These are phyloP conservation scores for Leptonema lineaticorne DNA, from an alignment of 1,140 invertebrate species.

Conservation along the genomic window DNA sequence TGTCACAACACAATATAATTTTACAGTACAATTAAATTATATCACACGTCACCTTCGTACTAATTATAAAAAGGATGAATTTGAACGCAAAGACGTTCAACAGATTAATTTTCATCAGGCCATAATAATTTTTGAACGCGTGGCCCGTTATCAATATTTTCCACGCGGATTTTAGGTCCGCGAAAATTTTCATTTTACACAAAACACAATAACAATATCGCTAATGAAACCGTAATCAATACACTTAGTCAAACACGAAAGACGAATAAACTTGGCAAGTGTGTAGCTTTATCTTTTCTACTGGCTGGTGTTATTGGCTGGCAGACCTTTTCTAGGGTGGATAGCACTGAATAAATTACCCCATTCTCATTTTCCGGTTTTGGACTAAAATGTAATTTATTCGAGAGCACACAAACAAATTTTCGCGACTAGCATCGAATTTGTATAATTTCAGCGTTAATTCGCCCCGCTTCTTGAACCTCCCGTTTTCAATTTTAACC, in stretches of 20 bases:
- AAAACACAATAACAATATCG: conserved; percentile 13
- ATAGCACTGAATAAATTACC: background rate
- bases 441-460: background rate
- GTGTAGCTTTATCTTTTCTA: conserved; percentile 3
- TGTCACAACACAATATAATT: too few species aligned
- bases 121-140: background rate
- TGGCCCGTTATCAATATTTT: background rate
- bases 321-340: background rate
- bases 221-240: conserved; percentile 14
- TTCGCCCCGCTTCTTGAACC: background rate
- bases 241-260: conserved; percentile 7
- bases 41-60: too few species aligned
- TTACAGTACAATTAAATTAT: too few species aligned
- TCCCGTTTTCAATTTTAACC: background rate
- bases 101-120: too few species aligned
- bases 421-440: background rate
- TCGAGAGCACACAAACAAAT: background rate
- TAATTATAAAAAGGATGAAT: too few species aligned
- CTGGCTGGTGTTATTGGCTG: background rate
- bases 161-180: background rate
- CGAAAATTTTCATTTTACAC: too few species aligned
- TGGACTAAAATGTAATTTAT: background rate
- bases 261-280: conserved; percentile 6
- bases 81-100: too few species aligned
- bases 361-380: too few species aligned